phyloP scores from a whole-genome alignment of 1,140 invertebrate genomes.

The Heterodera carotae region DNA sequence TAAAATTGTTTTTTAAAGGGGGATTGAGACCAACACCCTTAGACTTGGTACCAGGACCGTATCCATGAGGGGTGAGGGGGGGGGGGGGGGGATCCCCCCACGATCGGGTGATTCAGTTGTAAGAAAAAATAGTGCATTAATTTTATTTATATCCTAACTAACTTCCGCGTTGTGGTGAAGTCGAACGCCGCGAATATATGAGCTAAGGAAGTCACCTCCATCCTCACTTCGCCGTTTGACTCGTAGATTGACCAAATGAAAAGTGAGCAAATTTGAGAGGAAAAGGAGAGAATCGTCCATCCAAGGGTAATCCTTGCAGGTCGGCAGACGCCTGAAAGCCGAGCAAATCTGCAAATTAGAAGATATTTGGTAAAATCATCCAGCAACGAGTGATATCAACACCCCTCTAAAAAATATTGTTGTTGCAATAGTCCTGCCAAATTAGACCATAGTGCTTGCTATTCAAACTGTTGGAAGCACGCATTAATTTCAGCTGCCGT shows the following conservation, averaged over 20 bases:
- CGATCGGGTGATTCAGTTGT: no score
- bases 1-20: background rate
- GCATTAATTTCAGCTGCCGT: conserved; percentile 25
- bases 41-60: no score
- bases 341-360: background rate
- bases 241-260: conserved; percentile 20
- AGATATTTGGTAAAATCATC: background rate
- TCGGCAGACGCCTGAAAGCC: background rate
- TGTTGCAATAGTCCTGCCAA: conserved; percentile 24
- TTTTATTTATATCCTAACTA: background rate
- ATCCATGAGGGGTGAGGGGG: no score
- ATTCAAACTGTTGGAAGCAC: conserved; percentile 11
- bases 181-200: background rate
- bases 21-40: no score
- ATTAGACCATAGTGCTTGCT: background rate
- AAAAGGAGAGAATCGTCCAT: conserved; percentile 19
- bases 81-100: no score
- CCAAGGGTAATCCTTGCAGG: background rate
- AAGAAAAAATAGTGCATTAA: background rate
- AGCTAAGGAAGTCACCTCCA: background rate
- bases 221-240: background rate
- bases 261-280: conserved; percentile 21
- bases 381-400: no score
- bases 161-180: conserved; percentile 5
- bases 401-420: conserved; percentile 3